phyloP scores from a whole-genome alignment of 2,888 invertebrate species.

The Blomia tropicalis region DNA sequence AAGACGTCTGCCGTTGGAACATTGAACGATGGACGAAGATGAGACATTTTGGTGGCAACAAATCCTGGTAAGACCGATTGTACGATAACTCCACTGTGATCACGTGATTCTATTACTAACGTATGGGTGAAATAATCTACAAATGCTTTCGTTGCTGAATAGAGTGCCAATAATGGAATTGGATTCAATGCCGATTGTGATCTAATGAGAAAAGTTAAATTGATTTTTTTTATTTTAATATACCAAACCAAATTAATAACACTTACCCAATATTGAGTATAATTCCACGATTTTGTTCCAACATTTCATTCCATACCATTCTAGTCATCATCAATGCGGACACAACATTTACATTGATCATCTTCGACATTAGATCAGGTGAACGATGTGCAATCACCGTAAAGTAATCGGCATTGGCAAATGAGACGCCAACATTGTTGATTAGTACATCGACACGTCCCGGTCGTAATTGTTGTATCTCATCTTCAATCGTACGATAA shows the following conservation, averaged over 20 bases:
- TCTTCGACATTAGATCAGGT: background rate
- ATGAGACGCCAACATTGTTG: conserved; percentile 16
- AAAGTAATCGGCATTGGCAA: conserved; percentile 1
- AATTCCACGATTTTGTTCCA: conserved; percentile 47
- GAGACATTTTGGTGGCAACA: conserved; percentile 59
- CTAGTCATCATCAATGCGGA: background rate
- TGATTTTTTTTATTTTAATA: background rate
- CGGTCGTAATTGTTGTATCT: background rate
- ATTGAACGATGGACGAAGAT: background rate
- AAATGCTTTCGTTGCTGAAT: conserved; percentile 46
- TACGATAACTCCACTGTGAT: conserved; percentile 47
- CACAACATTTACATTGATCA: conserved; percentile 16
- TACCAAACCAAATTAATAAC: no score
- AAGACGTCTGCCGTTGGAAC: conserved; percentile 35
- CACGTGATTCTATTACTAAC: background rate
- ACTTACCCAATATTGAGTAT: conserved; percentile 49
- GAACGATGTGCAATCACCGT: background rate
- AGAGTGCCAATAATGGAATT: conserved; percentile 62
- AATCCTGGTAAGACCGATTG: conserved; percentile 72
- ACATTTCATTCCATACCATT: background rate
- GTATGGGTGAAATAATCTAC: conserved; percentile 5
- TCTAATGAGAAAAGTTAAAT: conserved; percentile 42
- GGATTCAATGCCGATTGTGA: conserved; percentile 65
- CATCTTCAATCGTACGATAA: background rate
- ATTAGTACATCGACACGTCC: background rate